Base-by-base conservation (phyloP, 2,797 vertebrate species). In the Tokudaia muenninki region DNA sequence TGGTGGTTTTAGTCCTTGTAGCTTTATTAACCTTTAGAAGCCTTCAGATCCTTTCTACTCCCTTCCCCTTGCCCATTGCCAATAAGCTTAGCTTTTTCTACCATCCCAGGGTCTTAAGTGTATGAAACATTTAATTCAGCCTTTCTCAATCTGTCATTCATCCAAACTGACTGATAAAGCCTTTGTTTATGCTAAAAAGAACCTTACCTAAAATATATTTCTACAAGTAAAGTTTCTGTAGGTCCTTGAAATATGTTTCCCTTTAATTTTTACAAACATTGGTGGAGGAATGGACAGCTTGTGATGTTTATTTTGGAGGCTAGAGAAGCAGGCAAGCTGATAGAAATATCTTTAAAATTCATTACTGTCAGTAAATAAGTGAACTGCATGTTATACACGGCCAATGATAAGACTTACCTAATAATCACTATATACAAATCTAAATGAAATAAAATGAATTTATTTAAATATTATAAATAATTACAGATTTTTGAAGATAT, bases 1-100 rank as follows among this genome's bases (percentile, higher is more conserved):
- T 98, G 98, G 50, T 99, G 98, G 98, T 98, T 98, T 96, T 97
- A 97, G 0, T 65, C 97, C 90, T 97, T 97, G 93, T 98, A 98
- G 94, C 91, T 67, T 74, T 82, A 63, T 83, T 84, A 90, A 90
- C 29, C 24, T 87, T 77, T 77, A 88, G 90, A 91, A 70, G 44
- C 80, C 87, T 93, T 91, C 80, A 70, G n/a, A 41, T 87, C 63
- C 47, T 95, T 93, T 47, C 41, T 13, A 19, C n/a, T 14, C 94
- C 81, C 50, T 59, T 10, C 50, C 26, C 9, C 7, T 87, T 83
- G 59, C 55, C 50, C 10, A 16, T 41, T 50, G 19, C 57, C 90
- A 50, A 1, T 29, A 89, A 93, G 31, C 77, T 95, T 72, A 87
- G 52, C 63, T 92, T 59, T 74, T 70, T 83, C 80, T 93, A 87